Evolutionary conservation across 2,113 vertebrate species (phyloP).

Genomic region (Stomatorhinus ivindoensis): DNA sequence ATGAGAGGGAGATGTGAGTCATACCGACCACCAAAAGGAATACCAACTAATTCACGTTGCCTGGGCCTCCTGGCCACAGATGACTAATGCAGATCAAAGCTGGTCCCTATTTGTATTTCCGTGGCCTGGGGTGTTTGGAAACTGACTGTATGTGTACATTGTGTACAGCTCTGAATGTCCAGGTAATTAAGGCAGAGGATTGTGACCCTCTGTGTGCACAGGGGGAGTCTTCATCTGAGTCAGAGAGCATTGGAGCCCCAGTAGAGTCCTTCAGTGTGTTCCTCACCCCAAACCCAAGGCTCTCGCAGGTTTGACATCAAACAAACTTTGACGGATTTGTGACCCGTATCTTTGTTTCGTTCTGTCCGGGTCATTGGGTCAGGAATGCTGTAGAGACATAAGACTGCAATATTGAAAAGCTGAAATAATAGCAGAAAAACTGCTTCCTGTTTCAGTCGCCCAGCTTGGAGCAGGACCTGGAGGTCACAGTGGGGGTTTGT

Average conservation of each 20-base stretch:
- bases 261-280: constrained; percentile 27
- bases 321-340: not conserved
- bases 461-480: constrained; percentile 33
- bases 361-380: not conserved
- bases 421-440: not conserved
- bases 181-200: not conserved
- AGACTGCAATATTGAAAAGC: not conserved
- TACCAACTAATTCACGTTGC: not conserved
- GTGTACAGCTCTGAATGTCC: not conserved
- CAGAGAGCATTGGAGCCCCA: constrained; percentile 9
- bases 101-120: not conserved
- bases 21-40: not conserved
- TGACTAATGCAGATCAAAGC: not conserved
- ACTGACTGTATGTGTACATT: not conserved
- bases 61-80: not conserved
- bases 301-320: constrained; percentile 20
- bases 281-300: constrained; percentile 28
- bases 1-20: not conserved
- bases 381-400: not conserved
- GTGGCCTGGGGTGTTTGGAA: not conserved
- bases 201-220: not conserved
- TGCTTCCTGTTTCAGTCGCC: constrained; percentile 24
- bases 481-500: constrained; percentile 37
- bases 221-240: constrained; percentile 22
- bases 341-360: not conserved